Conservation (phyloP, 1,140 invertebrate genomes). For the Chionoecetes opilio region DNA sequence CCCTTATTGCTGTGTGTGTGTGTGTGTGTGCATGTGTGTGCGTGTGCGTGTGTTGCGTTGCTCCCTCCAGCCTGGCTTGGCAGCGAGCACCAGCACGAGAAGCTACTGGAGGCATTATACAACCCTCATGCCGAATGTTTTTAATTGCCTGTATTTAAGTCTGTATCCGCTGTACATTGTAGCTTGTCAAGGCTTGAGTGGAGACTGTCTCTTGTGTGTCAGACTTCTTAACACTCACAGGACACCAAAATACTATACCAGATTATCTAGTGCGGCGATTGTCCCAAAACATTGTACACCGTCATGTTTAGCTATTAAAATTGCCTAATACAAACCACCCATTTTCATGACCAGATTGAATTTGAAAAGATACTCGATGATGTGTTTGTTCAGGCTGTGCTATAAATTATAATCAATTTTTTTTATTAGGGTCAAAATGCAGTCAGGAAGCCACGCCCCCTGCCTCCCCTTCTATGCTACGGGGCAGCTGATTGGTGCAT, state of each 20-base stretch:
- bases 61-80: background rate
- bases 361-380: too few relatives aligned
- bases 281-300: constrained; percentile 69
- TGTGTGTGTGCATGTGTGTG: background rate
- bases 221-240: constrained; percentile 49
- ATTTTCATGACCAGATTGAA: too few relatives aligned
- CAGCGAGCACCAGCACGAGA: constrained; percentile 55
- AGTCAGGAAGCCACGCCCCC: too few relatives aligned
- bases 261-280: constrained; percentile 72
- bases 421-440: too few relatives aligned
- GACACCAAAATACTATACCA: constrained; percentile 60
- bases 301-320: constrained; percentile 73
- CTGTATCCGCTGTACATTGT: constrained; percentile 69
- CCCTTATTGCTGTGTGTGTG: background rate
- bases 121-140: constrained; percentile 64
- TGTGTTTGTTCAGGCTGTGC: too few relatives aligned
- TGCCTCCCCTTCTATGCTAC: too few relatives aligned
- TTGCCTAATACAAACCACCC: constrained; percentile 1
- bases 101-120: constrained; percentile 75
- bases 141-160: constrained; percentile 74
- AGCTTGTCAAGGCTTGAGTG: constrained; percentile 51
- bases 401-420: too few relatives aligned
- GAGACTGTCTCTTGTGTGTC: constrained; percentile 10
- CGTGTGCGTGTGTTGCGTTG: background rate
- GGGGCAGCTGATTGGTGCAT: too few relatives aligned